Base-by-base conservation (phyloP, 1,140 invertebrate genomes). In the Dolichoris vasculosae region DNA sequence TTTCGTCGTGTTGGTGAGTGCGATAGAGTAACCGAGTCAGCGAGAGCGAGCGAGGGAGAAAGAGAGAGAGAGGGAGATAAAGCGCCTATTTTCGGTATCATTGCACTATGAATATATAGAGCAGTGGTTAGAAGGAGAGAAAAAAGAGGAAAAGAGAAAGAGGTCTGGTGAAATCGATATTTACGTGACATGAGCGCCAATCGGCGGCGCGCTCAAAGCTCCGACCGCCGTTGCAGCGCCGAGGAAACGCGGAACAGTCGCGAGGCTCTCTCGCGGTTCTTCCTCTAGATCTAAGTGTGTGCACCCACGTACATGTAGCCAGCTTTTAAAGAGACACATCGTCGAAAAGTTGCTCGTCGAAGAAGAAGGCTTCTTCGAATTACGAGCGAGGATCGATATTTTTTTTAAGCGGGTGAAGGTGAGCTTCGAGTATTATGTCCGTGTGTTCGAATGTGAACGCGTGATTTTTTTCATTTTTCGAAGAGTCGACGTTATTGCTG, bases 141-240 rank as follows among this genome's bases (percentile, higher is more conserved):
- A 32, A 15, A 64, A 30, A 32, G 1, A 30, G 63, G 32, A 32
- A 64, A 64, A 30, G 32, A 17, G 1, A 71, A 7, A 30, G 0
- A 40, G 6, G 20, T 40, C 20, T 23, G n/a, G 32, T 23, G 69
- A 32, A 83, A 83, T 83, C 81, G 51, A 75, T 83, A 83, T 73
- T 23, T 26, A 46, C 38, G 76, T 32, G 30, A 35, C 38, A 38
- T 79, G 43, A 63, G 55, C 55, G 30, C 55, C 55, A 63, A 51
- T 77, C 46, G 6, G 2, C 17, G 32, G n/a, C 23, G 9, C n/a
- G 26, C 13, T 32, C 32, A 43, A 77, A 35, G 30, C 75, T 35
- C 15, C 48, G 48, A 48, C 32, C 17, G 15, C 23, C 38, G 8
- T 17, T 75, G 7, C 43, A 48, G 26, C 6, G 43, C 73, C 40